Conservation (phyloP, 2,113 vertebrate species). For the Tenrec ecaudatus region DNA sequence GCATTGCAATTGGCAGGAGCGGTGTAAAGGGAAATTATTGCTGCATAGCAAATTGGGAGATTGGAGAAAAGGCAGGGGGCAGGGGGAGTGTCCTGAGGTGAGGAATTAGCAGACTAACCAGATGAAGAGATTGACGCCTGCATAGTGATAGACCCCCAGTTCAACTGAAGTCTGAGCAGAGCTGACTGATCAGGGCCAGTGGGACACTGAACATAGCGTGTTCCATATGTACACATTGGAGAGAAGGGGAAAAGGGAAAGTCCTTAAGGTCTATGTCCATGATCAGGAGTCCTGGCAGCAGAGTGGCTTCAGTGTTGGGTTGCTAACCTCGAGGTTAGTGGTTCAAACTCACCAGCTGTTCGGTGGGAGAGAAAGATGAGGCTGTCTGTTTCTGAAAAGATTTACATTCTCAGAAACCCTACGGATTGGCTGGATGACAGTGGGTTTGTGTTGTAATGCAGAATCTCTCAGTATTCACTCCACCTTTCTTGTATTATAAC, state of each 20-base stretch:
- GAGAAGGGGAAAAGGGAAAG: too few relatives aligned
- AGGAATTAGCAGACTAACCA: constrained; percentile 83
- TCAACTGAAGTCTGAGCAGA: neutral
- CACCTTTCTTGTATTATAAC: neutral
- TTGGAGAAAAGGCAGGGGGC: constrained; percentile 70
- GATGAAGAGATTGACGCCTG: constrained; percentile 66
- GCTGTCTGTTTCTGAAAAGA: too few relatives aligned
- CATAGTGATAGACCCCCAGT: neutral
- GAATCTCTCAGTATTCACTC: neutral
- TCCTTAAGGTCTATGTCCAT: neutral
- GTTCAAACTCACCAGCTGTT: too few relatives aligned
- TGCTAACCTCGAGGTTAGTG: too few relatives aligned
- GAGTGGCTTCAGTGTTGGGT: too few relatives aligned
- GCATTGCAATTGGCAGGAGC: constrained; percentile 78
- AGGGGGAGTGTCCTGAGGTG: constrained; percentile 69
- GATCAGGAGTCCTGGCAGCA: neutral
- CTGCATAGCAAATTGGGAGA: constrained; percentile 82
- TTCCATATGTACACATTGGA: too few relatives aligned
- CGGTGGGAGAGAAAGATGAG: too few relatives aligned
- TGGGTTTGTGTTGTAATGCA: too few relatives aligned
- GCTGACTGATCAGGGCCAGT: neutral
- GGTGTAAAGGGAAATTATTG: constrained; percentile 83
- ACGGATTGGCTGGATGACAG: too few relatives aligned
- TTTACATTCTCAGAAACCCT: too few relatives aligned
- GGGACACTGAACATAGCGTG: neutral